phyloP scores from a whole-genome alignment of 2,888 invertebrate species.

The Ornithoptera alexandrae region DNA sequence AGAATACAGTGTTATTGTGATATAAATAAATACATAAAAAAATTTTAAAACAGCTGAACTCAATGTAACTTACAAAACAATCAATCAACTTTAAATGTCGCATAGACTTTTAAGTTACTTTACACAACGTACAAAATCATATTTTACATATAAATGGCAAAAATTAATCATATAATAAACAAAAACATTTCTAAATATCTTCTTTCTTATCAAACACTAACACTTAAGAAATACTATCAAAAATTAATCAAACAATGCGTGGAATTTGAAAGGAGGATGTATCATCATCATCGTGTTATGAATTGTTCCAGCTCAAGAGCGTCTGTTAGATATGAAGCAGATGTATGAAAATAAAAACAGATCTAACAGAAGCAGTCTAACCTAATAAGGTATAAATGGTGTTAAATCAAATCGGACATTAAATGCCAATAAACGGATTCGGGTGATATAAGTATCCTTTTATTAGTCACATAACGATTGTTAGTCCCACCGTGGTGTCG shows the following conservation, averaged over 20 bases:
- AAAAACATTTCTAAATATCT: neutral
- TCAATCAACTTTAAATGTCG: slow-evolving; percentile 2
- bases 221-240: too few relatives aligned
- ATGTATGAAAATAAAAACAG: slow-evolving; percentile 4
- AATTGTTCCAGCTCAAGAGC: neutral
- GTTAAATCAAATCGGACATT: slow-evolving; percentile 27
- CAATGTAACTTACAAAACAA: slow-evolving; percentile 1
- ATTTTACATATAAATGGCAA: neutral
- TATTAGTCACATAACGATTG: slow-evolving; percentile 1
- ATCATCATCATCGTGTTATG: neutral
- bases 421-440: slow-evolving; percentile 24
- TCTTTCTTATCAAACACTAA: neutral
- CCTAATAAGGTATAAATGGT: slow-evolving; percentile 22
- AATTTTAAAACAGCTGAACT: neutral
- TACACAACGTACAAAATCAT: neutral
- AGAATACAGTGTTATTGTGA: neutral
- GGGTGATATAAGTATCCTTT: slow-evolving; percentile 7
- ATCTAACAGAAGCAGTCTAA: slow-evolving; percentile 25
- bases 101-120: neutral
- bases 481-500: neutral
- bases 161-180: neutral
- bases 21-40: neutral
- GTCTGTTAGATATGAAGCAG: neutral
- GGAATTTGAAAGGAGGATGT: too few relatives aligned
- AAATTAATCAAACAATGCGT: too few relatives aligned